These are phyloP conservation scores for Toxonevra muliebris DNA, from an alignment of 2,888 invertebrate species.

Conservation along the genomic window DNA sequence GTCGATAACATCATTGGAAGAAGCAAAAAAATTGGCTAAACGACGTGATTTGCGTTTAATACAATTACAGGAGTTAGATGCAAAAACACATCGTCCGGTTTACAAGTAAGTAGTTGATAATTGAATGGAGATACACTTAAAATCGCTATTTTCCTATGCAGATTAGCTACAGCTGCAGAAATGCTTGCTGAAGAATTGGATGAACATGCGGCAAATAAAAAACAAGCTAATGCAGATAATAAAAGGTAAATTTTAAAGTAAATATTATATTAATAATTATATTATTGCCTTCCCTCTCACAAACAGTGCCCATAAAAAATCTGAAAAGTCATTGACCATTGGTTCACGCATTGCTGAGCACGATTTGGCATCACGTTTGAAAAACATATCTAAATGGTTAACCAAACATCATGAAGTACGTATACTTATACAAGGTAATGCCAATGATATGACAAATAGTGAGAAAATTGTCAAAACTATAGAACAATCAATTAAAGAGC, in stretches of 20 bases:
- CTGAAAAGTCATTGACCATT: constrained; percentile 73
- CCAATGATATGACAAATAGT: constrained; percentile 44
- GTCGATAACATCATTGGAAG: constrained; percentile 72
- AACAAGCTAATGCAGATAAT: background rate
- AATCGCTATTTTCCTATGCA: constrained; percentile 46
- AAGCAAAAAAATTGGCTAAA: constrained; percentile 75
- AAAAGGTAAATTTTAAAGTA: constrained; percentile 22
- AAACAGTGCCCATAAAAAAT: constrained; percentile 64
- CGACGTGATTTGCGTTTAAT: constrained; percentile 76
- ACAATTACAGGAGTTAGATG: constrained; percentile 74
- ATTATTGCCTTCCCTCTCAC: background rate
- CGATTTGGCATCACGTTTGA: constrained; percentile 73
- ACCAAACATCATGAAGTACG: constrained; percentile 73
- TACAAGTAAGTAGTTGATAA: constrained; percentile 67
- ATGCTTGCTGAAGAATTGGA: constrained; percentile 70
- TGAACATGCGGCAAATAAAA: constrained; percentile 13
- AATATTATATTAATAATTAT: background rate
- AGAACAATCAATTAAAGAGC: constrained; percentile 67
- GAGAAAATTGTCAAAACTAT: constrained; percentile 70
- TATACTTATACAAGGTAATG: constrained; percentile 54
- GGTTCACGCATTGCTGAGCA: constrained; percentile 72
- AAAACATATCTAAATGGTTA: constrained; percentile 74
- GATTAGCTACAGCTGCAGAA: constrained; percentile 74
- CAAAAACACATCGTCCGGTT: constrained; percentile 73
- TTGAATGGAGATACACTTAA: background rate